Evolutionary conservation across 2,888 invertebrate species (phyloP).

Genomic region (Drosophila rellima): DNA sequence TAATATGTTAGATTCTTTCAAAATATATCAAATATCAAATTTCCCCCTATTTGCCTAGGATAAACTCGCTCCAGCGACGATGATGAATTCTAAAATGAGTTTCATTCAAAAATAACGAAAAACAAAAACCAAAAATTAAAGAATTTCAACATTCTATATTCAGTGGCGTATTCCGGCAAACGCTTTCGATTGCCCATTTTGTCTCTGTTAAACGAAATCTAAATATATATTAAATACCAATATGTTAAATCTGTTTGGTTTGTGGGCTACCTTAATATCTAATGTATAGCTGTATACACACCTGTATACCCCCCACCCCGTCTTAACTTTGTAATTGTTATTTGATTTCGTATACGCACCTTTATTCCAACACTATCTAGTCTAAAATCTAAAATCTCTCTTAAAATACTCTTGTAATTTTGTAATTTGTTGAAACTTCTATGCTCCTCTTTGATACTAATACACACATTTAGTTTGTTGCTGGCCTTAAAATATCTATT

Average conservation of each 20-base stretch:
- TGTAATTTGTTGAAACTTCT: conserved; percentile 48
- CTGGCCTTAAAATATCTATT: conserved; percentile 53
- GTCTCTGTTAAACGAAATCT: conserved; percentile 48
- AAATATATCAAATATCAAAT: conserved; percentile 25
- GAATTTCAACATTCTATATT: conserved; percentile 8
- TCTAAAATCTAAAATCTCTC: conserved; percentile 38
- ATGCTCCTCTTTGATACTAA: conserved; percentile 34
- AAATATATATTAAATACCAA: conserved; percentile 84
- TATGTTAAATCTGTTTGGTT: conserved; percentile 81
- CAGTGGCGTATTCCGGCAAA: conserved; percentile 34
- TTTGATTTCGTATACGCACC: conserved; percentile 61
- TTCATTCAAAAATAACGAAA: conserved; percentile 16
- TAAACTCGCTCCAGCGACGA: conserved; percentile 59
- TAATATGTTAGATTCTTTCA: conserved; percentile 82
- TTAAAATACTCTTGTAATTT: conserved; percentile 33
- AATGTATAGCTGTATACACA: conserved; percentile 10
- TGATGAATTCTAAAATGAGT: conserved; percentile 33
- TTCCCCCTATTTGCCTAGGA: conserved; percentile 51
- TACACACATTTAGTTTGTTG: conserved; percentile 47
- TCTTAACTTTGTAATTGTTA: conserved; percentile 60
- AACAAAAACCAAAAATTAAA: not conserved
- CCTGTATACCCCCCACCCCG: conserved; percentile 17
- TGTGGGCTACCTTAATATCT: conserved; percentile 55
- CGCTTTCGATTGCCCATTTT: conserved; percentile 18
- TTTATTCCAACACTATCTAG: conserved; percentile 17